Evolutionary conservation across 2,888 invertebrate genomes (phyloP), one percentile per base, ranked within the genome.

Genomic region (Andricus curvator): DNA sequence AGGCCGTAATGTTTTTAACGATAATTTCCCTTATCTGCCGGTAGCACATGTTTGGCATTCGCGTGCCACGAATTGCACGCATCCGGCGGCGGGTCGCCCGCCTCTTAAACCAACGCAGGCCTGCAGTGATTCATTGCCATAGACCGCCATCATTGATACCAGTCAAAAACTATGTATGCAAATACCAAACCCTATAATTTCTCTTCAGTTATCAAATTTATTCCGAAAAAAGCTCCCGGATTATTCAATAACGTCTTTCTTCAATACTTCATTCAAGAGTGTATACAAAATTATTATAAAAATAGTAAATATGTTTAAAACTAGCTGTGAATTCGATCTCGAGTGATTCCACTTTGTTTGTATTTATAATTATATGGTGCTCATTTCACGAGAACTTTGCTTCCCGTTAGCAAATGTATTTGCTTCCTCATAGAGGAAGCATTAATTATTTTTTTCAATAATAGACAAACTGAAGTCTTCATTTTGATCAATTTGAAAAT

Each of bases 1-100:
- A 85, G 76, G 84, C 81, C 79, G 84, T 83, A 84, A 85, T 84
- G 87, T 89, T 88, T 87, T 88, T 85, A 87, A 86, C 87, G 89
- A 89, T 89, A 89, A 90, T 89, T 89, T 85, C 85, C 85, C 90
- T 91, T 91, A 91, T 91, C 91, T 90, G 82, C 78, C 83, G 85
- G 86, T 84, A 89, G 89, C 91, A 91, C 90, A 89, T 91, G 91
- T 89, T 89, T 85, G 85, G 84, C 84, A 85, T 84, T 89, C 88
- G 90, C 89, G 88, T 89, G 90, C 89, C 87, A 84, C 86, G 89
- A 87, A 88, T 89, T 86, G 87, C 87, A 83, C 84, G 87, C 86
- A 89, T 90, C 90, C 90, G 89, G 88, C 84, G 83, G 85, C 81
- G 65, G 22, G 66, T 66, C 78, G 74, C 56, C 74, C 74, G 74